These are phyloP conservation scores for Montipora capricornis DNA, from an alignment of 64 coral and sea anemone genomes.

Conservation along the genomic window DNA sequence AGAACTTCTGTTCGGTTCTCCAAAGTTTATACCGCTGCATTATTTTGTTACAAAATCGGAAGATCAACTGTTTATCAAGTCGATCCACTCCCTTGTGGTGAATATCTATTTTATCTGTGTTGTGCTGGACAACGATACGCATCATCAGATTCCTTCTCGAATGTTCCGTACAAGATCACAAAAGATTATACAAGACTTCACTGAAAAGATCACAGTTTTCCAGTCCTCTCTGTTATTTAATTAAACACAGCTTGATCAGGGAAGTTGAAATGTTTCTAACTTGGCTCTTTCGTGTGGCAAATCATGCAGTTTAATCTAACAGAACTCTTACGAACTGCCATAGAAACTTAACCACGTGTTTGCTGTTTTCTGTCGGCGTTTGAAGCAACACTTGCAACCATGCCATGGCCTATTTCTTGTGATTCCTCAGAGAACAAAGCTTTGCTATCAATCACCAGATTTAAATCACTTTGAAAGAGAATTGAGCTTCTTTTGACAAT, in stretches of 20 bases:
- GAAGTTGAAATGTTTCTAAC: not conserved
- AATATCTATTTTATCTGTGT: constrained; percentile 18
- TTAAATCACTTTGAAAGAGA: not conserved
- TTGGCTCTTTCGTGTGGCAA: not conserved
- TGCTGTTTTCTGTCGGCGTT: not conserved
- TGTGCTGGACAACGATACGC: not conserved
- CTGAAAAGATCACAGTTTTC: not conserved
- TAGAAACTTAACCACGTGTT: not conserved
- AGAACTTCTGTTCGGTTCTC: constrained; percentile 22
- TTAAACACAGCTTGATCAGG: constrained; percentile 18
- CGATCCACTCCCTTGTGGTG: not conserved
- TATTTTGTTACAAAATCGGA: not conserved
- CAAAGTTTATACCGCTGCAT: not conserved
- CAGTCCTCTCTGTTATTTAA: not conserved
- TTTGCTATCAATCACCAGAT: constrained; percentile 34
- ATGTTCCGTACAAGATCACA: constrained; percentile 22
- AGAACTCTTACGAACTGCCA: not conserved
- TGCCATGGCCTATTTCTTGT: not conserved
- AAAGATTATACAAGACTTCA: constrained; percentile 12
- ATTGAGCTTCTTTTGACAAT: constrained; percentile 2
- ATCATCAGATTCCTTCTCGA: constrained; percentile 51
- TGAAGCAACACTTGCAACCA: not conserved
- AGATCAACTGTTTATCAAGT: not conserved
- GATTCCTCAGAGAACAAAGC: constrained; percentile 6
- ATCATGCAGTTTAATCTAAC: not conserved